These are phyloP conservation scores for Heliconius ismenius DNA, from an alignment of 2,888 invertebrate species.

Conservation along the genomic window DNA sequence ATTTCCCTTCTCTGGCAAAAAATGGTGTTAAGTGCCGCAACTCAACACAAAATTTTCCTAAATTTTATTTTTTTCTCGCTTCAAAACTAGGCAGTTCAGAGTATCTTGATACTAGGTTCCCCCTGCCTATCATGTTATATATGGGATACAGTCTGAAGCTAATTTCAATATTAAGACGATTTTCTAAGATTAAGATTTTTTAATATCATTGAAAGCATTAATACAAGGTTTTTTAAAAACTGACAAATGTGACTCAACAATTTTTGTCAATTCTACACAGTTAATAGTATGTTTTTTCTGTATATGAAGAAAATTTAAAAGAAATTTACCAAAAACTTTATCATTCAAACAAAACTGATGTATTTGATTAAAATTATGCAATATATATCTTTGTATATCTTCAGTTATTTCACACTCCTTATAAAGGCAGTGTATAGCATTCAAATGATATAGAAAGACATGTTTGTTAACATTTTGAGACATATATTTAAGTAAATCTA, in stretches of 20 bases:
- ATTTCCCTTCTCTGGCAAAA: no score
- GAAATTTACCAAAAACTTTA: conserved; percentile 60
- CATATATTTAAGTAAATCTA: conserved; percentile 51
- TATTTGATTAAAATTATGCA: conserved; percentile 48
- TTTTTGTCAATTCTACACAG: conserved; percentile 47
- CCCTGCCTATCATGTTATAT: no score
- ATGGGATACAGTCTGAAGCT: not conserved
- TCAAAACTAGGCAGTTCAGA: no score
- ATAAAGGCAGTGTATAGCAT: conserved; percentile 58
- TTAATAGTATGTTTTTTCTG: conserved; percentile 47
- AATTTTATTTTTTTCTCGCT: no score
- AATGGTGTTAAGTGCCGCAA: no score
- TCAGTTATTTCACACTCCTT: conserved; percentile 56
- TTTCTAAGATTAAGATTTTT: no score
- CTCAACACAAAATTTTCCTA: no score
- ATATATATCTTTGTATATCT: conserved; percentile 54
- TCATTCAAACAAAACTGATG: conserved; percentile 50
- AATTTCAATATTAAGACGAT: not conserved
- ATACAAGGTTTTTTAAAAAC: conserved; percentile 63
- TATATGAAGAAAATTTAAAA: conserved; percentile 58
- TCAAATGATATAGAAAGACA: conserved; percentile 56
- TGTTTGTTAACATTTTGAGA: conserved; percentile 48
- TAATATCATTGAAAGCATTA: conserved; percentile 52
- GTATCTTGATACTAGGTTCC: no score
- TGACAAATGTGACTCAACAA: conserved; percentile 59